These are phyloP conservation scores for Lamprotornis superbus DNA, from an alignment of 2,113 vertebrate species.

Conservation along the genomic window DNA sequence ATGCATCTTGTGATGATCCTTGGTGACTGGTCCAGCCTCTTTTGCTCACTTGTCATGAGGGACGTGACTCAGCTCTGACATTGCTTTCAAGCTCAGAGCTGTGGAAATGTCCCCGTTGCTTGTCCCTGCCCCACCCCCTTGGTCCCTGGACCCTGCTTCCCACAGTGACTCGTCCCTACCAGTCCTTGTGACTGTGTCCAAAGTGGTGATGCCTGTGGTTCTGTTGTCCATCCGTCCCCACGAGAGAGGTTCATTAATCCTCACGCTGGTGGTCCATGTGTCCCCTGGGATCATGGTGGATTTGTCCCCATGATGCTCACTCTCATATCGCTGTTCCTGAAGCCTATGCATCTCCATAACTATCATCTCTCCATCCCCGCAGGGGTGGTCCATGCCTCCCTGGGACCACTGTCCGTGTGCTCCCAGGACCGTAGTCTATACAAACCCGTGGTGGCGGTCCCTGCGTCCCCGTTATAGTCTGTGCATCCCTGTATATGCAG, in stretches of 20 bases:
- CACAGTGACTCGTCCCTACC: neutral
- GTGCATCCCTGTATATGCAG: neutral
- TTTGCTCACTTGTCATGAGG: neutral
- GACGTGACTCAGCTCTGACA: neutral
- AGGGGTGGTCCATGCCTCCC: neutral
- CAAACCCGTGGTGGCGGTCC: rapidly evolving
- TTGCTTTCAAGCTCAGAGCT: neutral
- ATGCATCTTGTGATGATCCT: neutral
- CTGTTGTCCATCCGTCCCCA: neutral
- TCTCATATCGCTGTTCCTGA: neutral
- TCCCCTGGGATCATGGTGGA: neutral
- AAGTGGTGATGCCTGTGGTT: neutral
- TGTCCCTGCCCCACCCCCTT: neutral
- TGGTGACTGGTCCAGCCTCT: neutral
- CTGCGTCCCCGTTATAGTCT: neutral
- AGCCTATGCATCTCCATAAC: rapidly evolving
- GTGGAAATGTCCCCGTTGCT: neutral
- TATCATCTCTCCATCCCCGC: neutral
- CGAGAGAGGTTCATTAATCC: neutral
- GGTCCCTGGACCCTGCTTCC: neutral
- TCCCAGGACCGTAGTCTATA: neutral
- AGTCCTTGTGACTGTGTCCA: neutral
- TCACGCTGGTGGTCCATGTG: neutral
- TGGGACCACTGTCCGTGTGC: neutral
- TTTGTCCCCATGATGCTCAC: neutral